Conservation (phyloP, 2,888 invertebrate genomes). For the Drosophila aldrichi region DNA sequence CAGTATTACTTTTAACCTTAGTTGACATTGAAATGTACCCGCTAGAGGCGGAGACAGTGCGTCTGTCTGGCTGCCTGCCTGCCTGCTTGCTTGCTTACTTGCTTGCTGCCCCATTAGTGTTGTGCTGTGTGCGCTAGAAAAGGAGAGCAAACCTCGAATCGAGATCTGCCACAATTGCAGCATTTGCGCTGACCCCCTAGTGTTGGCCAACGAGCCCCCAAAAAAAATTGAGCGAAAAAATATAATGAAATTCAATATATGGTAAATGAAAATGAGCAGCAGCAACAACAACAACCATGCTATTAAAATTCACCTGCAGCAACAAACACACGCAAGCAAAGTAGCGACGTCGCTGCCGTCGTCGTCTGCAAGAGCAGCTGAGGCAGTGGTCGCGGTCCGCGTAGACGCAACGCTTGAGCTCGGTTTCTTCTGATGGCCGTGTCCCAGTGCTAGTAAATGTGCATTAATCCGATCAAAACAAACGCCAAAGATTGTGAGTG, state of each 20-base stretch:
- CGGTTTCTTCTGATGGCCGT: conserved; percentile 15
- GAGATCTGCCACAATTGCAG: conserved; percentile 1
- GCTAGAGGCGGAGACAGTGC: conserved; percentile 66
- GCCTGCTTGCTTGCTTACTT: conserved; percentile 4
- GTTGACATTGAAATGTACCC: conserved; percentile 85
- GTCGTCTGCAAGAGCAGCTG: conserved; percentile 19
- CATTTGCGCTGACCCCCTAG: conserved; percentile 5
- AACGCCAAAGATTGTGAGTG: conserved; percentile 38
- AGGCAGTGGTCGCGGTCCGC: background rate
- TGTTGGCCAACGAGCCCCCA: conserved; percentile 21
- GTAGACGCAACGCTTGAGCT: conserved; percentile 24
- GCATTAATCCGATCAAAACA: conserved; percentile 60
- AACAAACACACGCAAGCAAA: conserved; percentile 43
- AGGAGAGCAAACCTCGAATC: conserved; percentile 43
- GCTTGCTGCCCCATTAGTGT: conserved; percentile 20
- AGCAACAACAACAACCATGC: conserved; percentile 19
- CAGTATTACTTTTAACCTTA: conserved; percentile 84
- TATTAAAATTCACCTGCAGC: conserved; percentile 22
- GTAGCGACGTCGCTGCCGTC: conserved; percentile 7
- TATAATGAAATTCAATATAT: background rate
- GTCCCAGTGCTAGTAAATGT: conserved; percentile 33
- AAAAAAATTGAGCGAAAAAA: background rate
- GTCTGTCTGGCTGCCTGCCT: conserved; percentile 41
- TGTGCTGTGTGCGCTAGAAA: conserved; percentile 58
- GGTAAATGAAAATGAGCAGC: conserved; percentile 17